Percentiles rank a stretch among this genome's conserved stretches.
Conservation (phyloP, 2,113 vertebrate species). For the Rattus rattus region DNA sequence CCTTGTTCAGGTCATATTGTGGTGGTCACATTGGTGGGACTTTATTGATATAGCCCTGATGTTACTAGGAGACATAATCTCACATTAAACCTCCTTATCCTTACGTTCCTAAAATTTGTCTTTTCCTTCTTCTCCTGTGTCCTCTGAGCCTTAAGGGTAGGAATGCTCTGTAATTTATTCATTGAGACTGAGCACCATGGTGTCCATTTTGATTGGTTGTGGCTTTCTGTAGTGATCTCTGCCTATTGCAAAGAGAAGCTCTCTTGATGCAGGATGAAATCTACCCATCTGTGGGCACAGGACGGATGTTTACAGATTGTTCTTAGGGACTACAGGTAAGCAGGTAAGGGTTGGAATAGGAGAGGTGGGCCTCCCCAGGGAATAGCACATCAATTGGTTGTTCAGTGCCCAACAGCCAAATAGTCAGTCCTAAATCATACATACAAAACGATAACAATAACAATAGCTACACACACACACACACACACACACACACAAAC, state of each 20-base stretch:
- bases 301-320: not conserved
- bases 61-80: not conserved
- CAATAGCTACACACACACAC: not conserved
- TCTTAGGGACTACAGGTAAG: not conserved
- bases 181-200: not conserved
- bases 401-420: too few relatives aligned
- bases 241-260: not conserved
- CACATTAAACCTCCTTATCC: not conserved
- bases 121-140: too few relatives aligned
- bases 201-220: not conserved
- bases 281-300: not conserved
- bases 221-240: not conserved
- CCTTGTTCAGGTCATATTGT: not conserved
- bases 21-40: too few relatives aligned
- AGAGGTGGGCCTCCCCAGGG: too few relatives aligned
- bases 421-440: too few relatives aligned
- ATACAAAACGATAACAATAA: too few relatives aligned
- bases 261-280: not conserved
- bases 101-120: not conserved
- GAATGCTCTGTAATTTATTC: not conserved
- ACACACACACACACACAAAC: not conserved
- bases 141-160: not conserved
- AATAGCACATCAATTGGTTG: too few relatives aligned
- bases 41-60: not conserved
- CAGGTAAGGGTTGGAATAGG: too few relatives aligned